Percentiles rank a stretch among this genome's conserved stretches.
phyloP scores from a whole-genome alignment of 2,888 invertebrate genomes.

The Stramonita haemastoma region DNA sequence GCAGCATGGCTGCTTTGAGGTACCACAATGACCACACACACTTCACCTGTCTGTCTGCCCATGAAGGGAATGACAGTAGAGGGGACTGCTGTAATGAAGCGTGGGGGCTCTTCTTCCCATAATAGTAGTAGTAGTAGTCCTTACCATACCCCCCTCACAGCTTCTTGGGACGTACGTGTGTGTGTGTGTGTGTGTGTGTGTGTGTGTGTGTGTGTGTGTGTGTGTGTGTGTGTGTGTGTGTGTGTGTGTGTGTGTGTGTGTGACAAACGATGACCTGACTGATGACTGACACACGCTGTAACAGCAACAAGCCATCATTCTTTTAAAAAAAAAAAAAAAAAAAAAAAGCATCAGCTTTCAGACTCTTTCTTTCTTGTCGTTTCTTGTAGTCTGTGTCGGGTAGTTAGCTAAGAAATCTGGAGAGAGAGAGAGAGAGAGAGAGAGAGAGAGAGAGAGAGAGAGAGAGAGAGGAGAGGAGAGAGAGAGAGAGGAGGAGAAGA shows the following conservation, averaged over 20 bases:
- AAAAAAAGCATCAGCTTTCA: not conserved
- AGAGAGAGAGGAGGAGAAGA: not conserved
- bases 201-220: not conserved
- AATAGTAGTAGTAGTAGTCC: not conserved
- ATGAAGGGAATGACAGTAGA: not conserved
- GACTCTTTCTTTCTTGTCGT: not conserved
- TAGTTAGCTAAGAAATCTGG: too few species aligned
- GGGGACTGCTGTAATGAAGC: not conserved
- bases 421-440: not conserved
- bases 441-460: not conserved
- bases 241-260: too few species aligned
- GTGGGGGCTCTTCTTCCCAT: not conserved
- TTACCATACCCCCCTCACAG: not conserved
- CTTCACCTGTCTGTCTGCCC: conserved; percentile 2
- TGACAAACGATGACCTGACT: not conserved
- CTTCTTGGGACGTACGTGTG: not conserved
- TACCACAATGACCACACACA: conserved; percentile 8
- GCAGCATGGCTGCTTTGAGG: not conserved
- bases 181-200: not conserved
- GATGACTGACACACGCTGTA: not conserved
- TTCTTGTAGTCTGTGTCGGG: too few species aligned
- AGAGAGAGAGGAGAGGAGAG: not conserved
- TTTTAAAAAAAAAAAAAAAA: too few species aligned
- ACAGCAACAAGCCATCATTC: not conserved
- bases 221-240: not conserved